A percentile compares a stretch with the other conserved stretches of the same genome.
phyloP scores from a whole-genome alignment of 2,888 invertebrate species.

The Nomada ferruginata region DNA sequence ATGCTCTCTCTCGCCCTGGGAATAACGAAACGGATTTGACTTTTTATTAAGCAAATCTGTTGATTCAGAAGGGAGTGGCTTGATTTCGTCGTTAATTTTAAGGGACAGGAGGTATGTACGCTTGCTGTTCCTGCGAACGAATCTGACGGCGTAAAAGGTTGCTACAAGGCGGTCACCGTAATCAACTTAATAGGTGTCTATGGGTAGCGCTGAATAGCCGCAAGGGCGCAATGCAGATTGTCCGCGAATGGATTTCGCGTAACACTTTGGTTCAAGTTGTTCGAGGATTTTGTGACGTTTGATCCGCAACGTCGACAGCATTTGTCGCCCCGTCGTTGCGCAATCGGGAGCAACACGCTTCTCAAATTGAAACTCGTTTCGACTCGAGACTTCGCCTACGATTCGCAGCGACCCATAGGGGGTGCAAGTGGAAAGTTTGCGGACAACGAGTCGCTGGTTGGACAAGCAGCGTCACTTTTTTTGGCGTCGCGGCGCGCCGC shows the following conservation, averaged over 20 bases:
- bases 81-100: no score
- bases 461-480: slow-evolving; percentile 33
- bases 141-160: slow-evolving; percentile 53
- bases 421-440: background rate
- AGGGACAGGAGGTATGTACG: no score
- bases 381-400: background rate
- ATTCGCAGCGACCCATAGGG: background rate
- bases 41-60: background rate
- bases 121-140: no score
- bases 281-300: no score
- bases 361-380: background rate
- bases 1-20: no score
- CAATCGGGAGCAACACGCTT: background rate
- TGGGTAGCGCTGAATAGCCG: slow-evolving; percentile 55
- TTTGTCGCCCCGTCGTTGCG: no score
- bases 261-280: slow-evolving; percentile 4
- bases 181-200: slow-evolving; percentile 67
- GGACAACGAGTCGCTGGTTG: background rate
- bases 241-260: slow-evolving; percentile 41
- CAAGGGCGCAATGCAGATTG: slow-evolving; percentile 50
- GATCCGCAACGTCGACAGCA: no score
- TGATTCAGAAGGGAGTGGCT: slow-evolving; percentile 16
- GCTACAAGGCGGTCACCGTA: slow-evolving; percentile 42
- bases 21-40: background rate
- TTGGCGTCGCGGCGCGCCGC: slow-evolving; percentile 34